A percentile compares a stretch with the other conserved stretches of the same genome.
phyloP scores from a whole-genome alignment of 2,888 invertebrate species.

The Phrixothrix hirtus region DNA sequence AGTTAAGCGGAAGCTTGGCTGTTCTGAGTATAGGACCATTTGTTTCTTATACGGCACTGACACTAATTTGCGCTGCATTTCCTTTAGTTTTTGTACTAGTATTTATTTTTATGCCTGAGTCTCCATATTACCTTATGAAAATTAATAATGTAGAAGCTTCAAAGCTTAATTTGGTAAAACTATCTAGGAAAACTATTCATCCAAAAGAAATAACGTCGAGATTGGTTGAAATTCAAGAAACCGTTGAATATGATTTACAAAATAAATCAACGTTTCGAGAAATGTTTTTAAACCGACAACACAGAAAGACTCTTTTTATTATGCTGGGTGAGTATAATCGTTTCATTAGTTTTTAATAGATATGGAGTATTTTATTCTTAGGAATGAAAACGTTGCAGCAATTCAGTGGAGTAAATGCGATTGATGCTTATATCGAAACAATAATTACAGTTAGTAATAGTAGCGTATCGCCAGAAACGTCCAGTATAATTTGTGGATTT shows the following conservation, averaged over 20 bases:
- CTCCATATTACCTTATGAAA: conserved; percentile 56
- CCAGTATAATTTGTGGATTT: too few relatives aligned
- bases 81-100: conserved; percentile 50
- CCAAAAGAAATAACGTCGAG: conserved; percentile 43
- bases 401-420: conserved; percentile 63
- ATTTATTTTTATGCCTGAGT: conserved; percentile 56
- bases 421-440: conserved; percentile 65
- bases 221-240: conserved; percentile 38
- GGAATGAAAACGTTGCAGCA: conserved; percentile 64
- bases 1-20: conserved; percentile 51
- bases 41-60: conserved; percentile 48
- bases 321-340: conserved; percentile 56
- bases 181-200: conserved; percentile 37
- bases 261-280: conserved; percentile 48
- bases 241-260: conserved; percentile 47
- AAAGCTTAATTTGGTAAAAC: too few relatives aligned
- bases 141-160: conserved; percentile 48
- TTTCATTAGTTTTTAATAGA: too few relatives aligned
- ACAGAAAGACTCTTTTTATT: conserved; percentile 51
- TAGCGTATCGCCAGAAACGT: too few relatives aligned
- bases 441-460: too few relatives aligned
- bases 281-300: conserved; percentile 39
- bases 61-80: conserved; percentile 46
- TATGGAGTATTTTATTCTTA: too few relatives aligned
- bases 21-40: conserved; percentile 52